A percentile compares a stretch with the other conserved stretches of the same genome.
Evolutionary conservation across 2,888 invertebrate species (phyloP).

Genomic region (Limnephilus marmoratus): DNA sequence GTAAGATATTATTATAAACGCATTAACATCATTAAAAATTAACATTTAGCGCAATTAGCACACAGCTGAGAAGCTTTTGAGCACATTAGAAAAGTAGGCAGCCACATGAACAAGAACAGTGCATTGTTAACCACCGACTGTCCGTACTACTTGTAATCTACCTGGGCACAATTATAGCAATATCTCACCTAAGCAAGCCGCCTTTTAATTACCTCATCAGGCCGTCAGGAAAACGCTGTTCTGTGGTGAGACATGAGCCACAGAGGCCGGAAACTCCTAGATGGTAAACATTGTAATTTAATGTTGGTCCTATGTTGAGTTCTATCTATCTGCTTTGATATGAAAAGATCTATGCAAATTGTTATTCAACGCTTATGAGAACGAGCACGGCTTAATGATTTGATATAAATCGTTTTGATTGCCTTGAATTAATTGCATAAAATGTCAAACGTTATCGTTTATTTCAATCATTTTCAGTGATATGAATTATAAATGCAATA

Average conservation of each 20-base stretch:
- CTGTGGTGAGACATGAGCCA: background rate
- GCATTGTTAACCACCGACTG: background rate
- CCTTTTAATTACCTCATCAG: conserved; percentile 21
- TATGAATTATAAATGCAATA: background rate
- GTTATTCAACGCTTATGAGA: background rate
- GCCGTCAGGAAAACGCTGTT: background rate
- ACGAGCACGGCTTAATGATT: background rate
- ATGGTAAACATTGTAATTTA: background rate
- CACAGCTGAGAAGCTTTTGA: background rate
- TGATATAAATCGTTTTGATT: background rate
- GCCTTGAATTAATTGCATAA: background rate
- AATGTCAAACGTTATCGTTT: background rate
- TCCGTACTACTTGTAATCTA: background rate
- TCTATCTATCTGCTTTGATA: background rate
- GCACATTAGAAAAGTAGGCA: background rate
- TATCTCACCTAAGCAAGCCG: conserved; percentile 31
- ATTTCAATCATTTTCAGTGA: background rate
- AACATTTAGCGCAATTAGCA: conserved; percentile 11
- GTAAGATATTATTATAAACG: background rate
- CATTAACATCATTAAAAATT: conserved; percentile 26
- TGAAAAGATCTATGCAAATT: background rate
- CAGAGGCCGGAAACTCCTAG: background rate
- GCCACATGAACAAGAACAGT: background rate
- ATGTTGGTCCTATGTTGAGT: background rate
- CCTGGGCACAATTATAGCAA: background rate